A percentile compares a stretch with the other conserved stretches of the same genome.
Conservation (phyloP, 2,888 invertebrate genomes). For the Petrophora chlorosata region DNA sequence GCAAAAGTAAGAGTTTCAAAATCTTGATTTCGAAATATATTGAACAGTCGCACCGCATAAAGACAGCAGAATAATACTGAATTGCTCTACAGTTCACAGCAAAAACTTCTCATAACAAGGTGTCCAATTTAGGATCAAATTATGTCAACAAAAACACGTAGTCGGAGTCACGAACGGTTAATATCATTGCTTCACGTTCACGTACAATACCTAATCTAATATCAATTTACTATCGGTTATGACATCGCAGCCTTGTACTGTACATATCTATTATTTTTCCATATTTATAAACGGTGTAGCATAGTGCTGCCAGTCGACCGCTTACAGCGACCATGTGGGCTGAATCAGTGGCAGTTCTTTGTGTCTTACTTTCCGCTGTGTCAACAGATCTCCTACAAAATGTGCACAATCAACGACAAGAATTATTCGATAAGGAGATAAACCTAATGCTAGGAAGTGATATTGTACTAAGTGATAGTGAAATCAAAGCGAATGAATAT, state of each 20-base stretch:
- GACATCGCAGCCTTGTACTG: constrained; percentile 40
- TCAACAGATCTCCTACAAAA: constrained; percentile 28
- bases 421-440: constrained; percentile 76
- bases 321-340: too few species aligned
- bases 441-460: constrained; percentile 79
- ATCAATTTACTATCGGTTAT: constrained; percentile 35
- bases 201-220: too few species aligned
- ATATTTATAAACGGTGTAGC: constrained; percentile 15
- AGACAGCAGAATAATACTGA: too few species aligned
- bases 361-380: constrained; percentile 25
- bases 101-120: neutral
- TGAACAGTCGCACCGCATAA: too few species aligned
- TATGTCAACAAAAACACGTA: neutral
- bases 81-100: too few species aligned
- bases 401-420: constrained; percentile 57
- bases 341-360: constrained; percentile 31
- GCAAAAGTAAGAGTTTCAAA: too few species aligned
- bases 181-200: too few species aligned
- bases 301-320: too few species aligned
- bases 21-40: too few species aligned
- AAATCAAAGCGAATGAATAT: constrained; percentile 81
- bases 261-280: constrained; percentile 14
- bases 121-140: neutral
- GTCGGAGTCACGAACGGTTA: constrained; percentile 1
- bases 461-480: constrained; percentile 75